Percentiles rank a stretch among this genome's conserved stretches.
Evolutionary conservation across 2,888 invertebrate species (phyloP).

Genomic region (Papilio protenor): DNA sequence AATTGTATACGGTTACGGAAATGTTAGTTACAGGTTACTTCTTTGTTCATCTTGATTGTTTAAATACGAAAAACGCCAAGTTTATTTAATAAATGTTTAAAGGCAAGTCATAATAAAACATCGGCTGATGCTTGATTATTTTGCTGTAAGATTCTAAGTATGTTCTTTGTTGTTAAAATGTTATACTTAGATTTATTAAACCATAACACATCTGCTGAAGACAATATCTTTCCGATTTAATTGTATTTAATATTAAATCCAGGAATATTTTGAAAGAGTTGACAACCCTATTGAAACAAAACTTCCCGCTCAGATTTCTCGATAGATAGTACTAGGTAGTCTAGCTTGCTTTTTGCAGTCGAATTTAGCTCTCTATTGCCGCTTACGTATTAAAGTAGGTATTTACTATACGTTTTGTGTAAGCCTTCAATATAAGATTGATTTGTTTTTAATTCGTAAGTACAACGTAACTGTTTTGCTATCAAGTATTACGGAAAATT

Average conservation of each 20-base stretch:
- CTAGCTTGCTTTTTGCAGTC: slow-evolving; percentile 23
- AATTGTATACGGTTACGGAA: not conserved
- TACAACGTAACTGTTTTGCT: slow-evolving; percentile 19
- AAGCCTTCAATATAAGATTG: slow-evolving; percentile 34
- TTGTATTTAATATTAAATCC: not conserved
- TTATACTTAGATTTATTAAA: no score
- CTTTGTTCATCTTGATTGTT: not conserved
- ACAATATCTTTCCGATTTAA: not conserved
- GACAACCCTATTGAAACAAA: slow-evolving; percentile 11
- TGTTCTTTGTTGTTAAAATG: no score
- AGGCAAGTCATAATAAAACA: no score
- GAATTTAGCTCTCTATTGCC: slow-evolving; percentile 18
- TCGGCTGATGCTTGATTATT: not conserved
- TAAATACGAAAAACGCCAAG: not conserved
- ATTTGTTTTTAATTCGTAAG: slow-evolving; percentile 19
- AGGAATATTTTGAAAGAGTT: not conserved
- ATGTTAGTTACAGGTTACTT: not conserved
- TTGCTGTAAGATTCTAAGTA: not conserved
- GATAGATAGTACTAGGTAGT: slow-evolving; percentile 17
- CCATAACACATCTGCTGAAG: no score
- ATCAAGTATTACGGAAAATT: slow-evolving; percentile 23
- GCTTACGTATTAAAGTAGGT: slow-evolving; percentile 21
- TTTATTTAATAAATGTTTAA: not conserved
- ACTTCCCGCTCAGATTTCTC: slow-evolving; percentile 30
- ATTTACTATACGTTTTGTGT: slow-evolving; percentile 16